A percentile compares a stretch with the other conserved stretches of the same genome.
Conservation (phyloP, 2,113 vertebrate genomes). For the Gnathonemus echidnorhynchus region DNA sequence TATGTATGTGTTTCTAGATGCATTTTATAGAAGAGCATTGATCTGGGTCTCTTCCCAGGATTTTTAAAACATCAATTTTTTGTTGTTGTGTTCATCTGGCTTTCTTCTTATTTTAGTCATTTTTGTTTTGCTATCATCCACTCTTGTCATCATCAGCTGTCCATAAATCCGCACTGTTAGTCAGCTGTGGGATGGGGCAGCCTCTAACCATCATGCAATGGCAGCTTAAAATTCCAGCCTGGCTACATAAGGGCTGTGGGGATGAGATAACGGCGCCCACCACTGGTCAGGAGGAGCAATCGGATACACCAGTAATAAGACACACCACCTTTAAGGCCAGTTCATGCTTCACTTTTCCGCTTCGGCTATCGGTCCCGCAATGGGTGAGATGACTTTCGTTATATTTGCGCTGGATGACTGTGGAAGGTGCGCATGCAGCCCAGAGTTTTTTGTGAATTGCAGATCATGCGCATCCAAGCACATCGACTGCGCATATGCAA, state of each 20-base stretch:
- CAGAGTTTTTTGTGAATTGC: too few species aligned
- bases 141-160: neutral
- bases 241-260: neutral
- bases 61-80: neutral
- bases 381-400: neutral
- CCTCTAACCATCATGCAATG: neutral
- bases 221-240: neutral
- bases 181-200: neutral
- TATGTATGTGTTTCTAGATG: neutral
- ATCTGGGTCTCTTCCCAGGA: neutral
- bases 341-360: neutral
- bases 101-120: neutral
- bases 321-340: neutral
- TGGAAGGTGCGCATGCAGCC: neutral
- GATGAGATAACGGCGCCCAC: neutral
- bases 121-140: neutral
- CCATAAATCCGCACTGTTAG: neutral
- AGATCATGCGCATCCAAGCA: too few species aligned
- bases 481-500: neutral
- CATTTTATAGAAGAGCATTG: neutral
- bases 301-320: neutral
- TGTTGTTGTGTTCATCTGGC: neutral
- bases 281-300: neutral
- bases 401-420: neutral
- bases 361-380: neutral